A percentile compares a stretch with the other conserved stretches of the same genome.
Conservation (phyloP, 2,113 vertebrate genomes). For the Macroglossus sobrinus region DNA sequence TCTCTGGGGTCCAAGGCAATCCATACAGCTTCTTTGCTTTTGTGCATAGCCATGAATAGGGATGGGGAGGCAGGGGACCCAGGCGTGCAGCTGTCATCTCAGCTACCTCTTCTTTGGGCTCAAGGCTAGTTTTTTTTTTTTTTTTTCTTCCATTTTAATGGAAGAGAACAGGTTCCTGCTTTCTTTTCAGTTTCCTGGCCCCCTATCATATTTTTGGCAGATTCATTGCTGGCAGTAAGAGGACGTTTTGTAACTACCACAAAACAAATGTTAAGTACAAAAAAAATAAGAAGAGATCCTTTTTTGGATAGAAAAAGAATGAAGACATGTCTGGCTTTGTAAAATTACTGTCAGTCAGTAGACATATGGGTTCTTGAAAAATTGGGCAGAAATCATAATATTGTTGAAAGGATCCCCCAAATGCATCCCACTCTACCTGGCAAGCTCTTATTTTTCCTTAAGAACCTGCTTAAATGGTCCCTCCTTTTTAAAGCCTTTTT, state of each 20-base stretch:
- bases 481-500: slow-evolving; percentile 17
- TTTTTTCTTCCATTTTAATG: not conserved
- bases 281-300: slow-evolving; percentile 49
- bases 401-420: slow-evolving; percentile 48
- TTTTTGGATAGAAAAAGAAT: slow-evolving; percentile 43
- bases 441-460: slow-evolving; percentile 6
- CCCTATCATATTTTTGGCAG: slow-evolving; percentile 51
- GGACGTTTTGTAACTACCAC: slow-evolving; percentile 43
- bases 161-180: not conserved
- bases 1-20: not conserved
- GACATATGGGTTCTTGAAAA: slow-evolving; percentile 66
- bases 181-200: slow-evolving; percentile 37
- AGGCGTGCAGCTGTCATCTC: not conserved
- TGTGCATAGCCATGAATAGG: not conserved
- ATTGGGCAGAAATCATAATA: slow-evolving; percentile 62
- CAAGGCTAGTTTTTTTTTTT: not conserved
- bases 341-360: slow-evolving; percentile 64
- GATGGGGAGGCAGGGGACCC: fast-evolving
- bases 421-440: slow-evolving; percentile 54
- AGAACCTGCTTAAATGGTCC: not conserved
- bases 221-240: slow-evolving; percentile 43
- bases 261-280: slow-evolving; percentile 49
- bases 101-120: not conserved
- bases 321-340: slow-evolving; percentile 43
- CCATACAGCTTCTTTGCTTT: no score